Evolutionary conservation across 2,888 invertebrate genomes (phyloP).

Genomic region (Phortica magna): DNA sequence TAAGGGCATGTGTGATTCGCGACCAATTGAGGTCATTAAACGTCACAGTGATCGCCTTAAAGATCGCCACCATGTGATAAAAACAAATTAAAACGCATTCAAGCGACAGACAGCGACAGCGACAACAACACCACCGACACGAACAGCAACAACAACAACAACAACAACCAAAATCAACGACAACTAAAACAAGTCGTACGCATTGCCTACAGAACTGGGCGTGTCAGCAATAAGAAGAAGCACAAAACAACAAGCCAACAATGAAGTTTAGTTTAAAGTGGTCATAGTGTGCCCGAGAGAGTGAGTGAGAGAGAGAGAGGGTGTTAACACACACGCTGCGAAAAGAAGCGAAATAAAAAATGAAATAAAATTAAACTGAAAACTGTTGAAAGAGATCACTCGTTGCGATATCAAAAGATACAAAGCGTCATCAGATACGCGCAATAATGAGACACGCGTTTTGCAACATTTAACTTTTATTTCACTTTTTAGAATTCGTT

Average conservation of each 20-base stretch:
- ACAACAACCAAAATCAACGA: background rate
- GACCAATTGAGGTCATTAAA: constrained; percentile 29
- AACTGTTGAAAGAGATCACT: constrained; percentile 10
- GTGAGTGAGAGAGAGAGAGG: no score
- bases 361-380: background rate
- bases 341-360: background rate
- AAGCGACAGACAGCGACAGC: constrained; percentile 9
- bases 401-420: constrained; percentile 2
- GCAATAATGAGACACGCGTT: constrained; percentile 27
- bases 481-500: background rate
- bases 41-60: constrained; percentile 23
- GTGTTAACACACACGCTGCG: background rate
- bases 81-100: constrained; percentile 29
- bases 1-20: constrained; percentile 1
- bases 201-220: background rate
- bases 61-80: constrained; percentile 28
- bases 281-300: background rate
- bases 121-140: background rate
- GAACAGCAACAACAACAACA: background rate
- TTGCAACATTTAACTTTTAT: constrained; percentile 25
- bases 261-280: background rate
- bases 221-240: background rate
- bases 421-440: constrained; percentile 7
- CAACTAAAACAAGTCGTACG: background rate
- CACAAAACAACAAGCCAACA: background rate